Evolutionary conservation across 1,140 invertebrate species (phyloP), one percentile per base, ranked within the genome.

Genomic region (Zeugodacus cucurbitae): DNA sequence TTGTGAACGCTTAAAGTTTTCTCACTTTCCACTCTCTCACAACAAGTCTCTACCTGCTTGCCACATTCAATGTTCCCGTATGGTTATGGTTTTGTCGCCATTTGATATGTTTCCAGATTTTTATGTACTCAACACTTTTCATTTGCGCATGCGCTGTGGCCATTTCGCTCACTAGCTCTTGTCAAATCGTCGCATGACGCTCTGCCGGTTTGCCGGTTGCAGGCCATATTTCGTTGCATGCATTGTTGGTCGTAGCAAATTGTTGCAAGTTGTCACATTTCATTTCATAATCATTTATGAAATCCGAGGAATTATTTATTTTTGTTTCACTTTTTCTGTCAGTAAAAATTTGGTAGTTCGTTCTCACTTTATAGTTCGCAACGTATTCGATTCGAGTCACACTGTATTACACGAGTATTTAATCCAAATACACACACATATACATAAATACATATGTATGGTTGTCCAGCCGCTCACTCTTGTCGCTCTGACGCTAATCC

Each of bases 61-160:
- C 0, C 22, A 22, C n/a, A 6, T 62, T n/a, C 10, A 62, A 62
- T 62, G 58, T 22, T n/a, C n/a, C 2, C 7, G 22, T 62, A 54
- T 29, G 6, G 20, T 29, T 82, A 62, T 26, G 22, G 26, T 70
- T 41, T 88, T 89, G 91, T 20, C 92, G 92, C 92, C 92, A 93
- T 90, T 93, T 93, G 91, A 93, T 93, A 93, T 93, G 92, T 92
- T 93, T 93, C 92, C 92, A 93, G 90, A 93, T 93, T 90, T 93
- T 93, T 70, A 91, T 89, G 90, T 93, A 93, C 88, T 64, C 87
- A 86, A 67, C 74, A 88, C 59, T 86, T 88, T 88, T 57, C 48
- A 44, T 58, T 54, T 57, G 70, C 44, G 88, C 37, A 32, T 86
- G 82, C 64, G 86, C 82, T 88, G 34, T 88, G 88, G 59, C 88